Conservation (phyloP, 1,140 invertebrate genomes). For the Trypoxylus dichotomus region DNA sequence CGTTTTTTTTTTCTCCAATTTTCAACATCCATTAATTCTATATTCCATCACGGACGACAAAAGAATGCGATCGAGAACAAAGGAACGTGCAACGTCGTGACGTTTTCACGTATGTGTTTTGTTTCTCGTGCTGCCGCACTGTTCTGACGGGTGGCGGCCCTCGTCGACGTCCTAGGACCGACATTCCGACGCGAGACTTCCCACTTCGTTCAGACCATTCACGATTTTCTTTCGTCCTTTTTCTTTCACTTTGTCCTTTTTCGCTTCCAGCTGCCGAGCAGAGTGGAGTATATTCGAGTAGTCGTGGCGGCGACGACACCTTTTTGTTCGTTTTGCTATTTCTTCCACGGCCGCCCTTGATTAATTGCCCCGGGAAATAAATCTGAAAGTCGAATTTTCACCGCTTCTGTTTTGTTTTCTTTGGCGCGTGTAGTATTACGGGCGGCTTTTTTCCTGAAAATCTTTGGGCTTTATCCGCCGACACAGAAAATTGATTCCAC, state of each 20-base stretch:
- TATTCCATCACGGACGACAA: too few relatives aligned
- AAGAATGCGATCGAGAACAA: too few relatives aligned
- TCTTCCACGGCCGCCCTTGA: not conserved
- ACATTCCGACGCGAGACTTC: too few relatives aligned
- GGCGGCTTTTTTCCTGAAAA: not conserved
- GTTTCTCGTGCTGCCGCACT: too few relatives aligned
- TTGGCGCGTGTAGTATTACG: not conserved
- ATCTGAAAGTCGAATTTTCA: not conserved
- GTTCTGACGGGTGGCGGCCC: too few relatives aligned
- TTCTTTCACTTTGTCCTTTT: not conserved
- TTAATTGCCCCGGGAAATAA: not conserved
- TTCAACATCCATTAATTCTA: too few relatives aligned
- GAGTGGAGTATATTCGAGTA: not conserved
- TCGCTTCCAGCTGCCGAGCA: not conserved
- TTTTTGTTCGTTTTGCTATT: slow-evolving; percentile 4
- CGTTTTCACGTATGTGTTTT: too few relatives aligned
- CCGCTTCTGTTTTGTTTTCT: not conserved
- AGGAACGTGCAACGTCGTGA: too few relatives aligned
- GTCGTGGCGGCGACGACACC: not conserved
- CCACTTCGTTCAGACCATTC: not conserved
- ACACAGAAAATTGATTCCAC: not conserved
- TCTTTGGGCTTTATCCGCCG: not conserved
- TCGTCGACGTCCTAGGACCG: too few relatives aligned
- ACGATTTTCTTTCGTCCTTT: not conserved
- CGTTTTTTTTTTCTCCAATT: too few relatives aligned